These are phyloP conservation scores for Sebastes minor DNA, from an alignment of 2,797 vertebrate species.

Conservation along the genomic window DNA sequence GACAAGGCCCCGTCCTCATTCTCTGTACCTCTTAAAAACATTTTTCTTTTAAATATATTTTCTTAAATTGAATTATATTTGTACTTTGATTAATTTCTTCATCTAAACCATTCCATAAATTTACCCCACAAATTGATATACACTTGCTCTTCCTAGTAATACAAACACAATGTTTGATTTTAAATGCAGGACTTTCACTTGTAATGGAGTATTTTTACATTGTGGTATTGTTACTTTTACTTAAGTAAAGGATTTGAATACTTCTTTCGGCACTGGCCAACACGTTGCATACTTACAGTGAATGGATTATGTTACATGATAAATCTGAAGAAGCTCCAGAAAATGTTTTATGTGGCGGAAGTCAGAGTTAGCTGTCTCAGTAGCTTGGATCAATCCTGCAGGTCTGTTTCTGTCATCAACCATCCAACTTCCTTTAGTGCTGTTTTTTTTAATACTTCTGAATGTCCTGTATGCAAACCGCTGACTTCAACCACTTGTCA, in stretches of 20 bases:
- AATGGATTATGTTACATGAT: not conserved
- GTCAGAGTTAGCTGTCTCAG: not conserved
- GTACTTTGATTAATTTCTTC: no score
- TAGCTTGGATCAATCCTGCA: conserved; percentile 6
- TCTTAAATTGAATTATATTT: no score
- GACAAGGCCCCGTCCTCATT: no score
- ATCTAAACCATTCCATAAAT: no score
- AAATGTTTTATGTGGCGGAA: conserved; percentile 18
- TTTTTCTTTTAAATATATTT: no score
- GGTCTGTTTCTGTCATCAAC: conserved; percentile 62
- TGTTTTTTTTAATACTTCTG: conserved; percentile 3
- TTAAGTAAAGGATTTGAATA: not conserved
- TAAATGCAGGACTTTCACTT: not conserved
- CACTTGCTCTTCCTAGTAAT: not conserved
- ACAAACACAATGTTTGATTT: not conserved
- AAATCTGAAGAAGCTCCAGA: conserved; percentile 7
- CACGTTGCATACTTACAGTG: not conserved
- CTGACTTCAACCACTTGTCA: conserved; percentile 2
- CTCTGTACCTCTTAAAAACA: no score
- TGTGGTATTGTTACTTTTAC: not conserved
- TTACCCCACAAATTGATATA: not conserved
- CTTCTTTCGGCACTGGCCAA: not conserved
- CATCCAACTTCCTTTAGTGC: conserved; percentile 12
- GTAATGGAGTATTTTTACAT: not conserved
- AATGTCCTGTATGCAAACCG: conserved; percentile 20